Conservation (phyloP, 1,140 invertebrate species). For the Drosophila quadrilineata region DNA sequence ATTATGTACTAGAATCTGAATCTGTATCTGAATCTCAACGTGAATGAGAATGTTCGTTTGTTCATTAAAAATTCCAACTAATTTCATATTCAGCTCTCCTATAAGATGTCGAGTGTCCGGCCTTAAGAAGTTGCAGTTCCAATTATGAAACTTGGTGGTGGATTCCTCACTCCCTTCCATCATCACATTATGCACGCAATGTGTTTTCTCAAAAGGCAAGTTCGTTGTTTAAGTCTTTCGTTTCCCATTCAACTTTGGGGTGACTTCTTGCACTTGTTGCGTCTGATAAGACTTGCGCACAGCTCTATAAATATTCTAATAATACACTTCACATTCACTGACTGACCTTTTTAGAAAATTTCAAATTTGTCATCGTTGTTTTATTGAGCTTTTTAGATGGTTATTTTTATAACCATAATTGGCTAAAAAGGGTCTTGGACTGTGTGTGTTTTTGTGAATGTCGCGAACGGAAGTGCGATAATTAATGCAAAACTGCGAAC, state of each 20-base stretch:
- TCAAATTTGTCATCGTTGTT: no score
- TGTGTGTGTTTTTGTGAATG: no score
- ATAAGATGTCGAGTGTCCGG: slow-evolving; percentile 55
- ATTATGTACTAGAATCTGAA: slow-evolving; percentile 49
- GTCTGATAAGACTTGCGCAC: slow-evolving; percentile 60
- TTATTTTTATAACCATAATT: no score
- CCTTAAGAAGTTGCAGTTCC: slow-evolving; percentile 68
- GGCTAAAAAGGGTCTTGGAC: no score
- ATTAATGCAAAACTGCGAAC: slow-evolving; percentile 72
- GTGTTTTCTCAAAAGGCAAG: no score
- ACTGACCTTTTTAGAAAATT: neutral
- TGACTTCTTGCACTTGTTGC: slow-evolving; percentile 45
- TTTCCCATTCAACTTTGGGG: slow-evolving; percentile 24
- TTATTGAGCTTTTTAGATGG: no score
- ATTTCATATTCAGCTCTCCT: slow-evolving; percentile 75
- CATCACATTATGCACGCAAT: slow-evolving; percentile 58
- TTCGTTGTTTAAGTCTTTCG: slow-evolving; percentile 72
- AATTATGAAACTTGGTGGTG: slow-evolving; percentile 67
- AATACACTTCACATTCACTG: neutral
- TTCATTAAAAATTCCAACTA: slow-evolving; percentile 77
- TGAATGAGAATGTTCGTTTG: no score
- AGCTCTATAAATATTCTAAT: slow-evolving; percentile 16
- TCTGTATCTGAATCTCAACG: no score
- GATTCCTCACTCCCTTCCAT: slow-evolving; percentile 26
- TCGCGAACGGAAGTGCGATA: slow-evolving; percentile 63